phyloP scores from a whole-genome alignment of 2,113 vertebrate species.

The Emberiza fucata region DNA sequence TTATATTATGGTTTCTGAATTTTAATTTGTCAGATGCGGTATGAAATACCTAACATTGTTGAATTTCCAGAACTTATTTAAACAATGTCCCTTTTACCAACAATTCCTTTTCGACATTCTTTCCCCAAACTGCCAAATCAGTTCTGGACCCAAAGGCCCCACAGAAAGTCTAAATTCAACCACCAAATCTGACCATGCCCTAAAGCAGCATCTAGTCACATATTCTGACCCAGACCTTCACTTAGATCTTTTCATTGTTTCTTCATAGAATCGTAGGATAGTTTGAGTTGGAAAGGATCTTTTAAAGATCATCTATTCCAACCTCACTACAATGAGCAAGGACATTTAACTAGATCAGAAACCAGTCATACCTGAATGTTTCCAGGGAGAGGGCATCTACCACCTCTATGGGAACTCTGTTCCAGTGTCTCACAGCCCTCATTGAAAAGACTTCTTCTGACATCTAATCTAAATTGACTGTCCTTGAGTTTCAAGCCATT shows the following conservation, averaged over 20 bases:
- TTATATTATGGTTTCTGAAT: not conserved
- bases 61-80: not conserved
- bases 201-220: not conserved
- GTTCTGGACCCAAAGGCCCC: not conserved
- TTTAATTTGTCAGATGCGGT: not conserved
- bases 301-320: not conserved
- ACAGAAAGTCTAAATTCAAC: not conserved
- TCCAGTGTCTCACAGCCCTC: not conserved
- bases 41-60: not conserved
- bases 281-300: not conserved
- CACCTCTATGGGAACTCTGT: not conserved
- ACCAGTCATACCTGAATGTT: not conserved
- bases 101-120: not conserved
- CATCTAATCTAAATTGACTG: not conserved
- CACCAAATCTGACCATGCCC: not conserved
- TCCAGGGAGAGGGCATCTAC: not conserved
- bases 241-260: not conserved
- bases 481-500: not conserved
- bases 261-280: not conserved
- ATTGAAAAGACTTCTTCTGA: not conserved
- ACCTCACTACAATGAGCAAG: not conserved
- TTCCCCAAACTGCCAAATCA: not conserved
- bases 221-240: not conserved
- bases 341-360: not conserved
- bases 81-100: not conserved